Conservation (phyloP, 2,888 invertebrate species). For the Uloborus plumipes region DNA sequence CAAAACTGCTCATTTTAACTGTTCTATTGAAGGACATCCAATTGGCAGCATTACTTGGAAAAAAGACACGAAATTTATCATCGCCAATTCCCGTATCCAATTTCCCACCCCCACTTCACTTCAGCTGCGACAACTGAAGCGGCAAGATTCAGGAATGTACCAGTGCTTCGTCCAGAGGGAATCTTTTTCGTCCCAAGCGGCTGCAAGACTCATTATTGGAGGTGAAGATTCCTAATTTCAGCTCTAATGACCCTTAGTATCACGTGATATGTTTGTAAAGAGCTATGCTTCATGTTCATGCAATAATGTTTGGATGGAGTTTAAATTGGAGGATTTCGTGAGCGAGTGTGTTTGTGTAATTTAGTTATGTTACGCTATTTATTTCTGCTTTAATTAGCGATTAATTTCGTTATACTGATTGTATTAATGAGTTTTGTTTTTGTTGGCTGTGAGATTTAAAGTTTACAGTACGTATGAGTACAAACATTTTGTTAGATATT, state of each 20-base stretch:
- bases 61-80: slow-evolving; percentile 58
- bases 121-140: slow-evolving; percentile 58
- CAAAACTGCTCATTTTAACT: slow-evolving; percentile 62
- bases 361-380: background rate
- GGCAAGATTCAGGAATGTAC: slow-evolving; percentile 64
- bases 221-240: slow-evolving; percentile 49
- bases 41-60: slow-evolving; percentile 60
- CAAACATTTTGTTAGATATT: no score
- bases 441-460: no score
- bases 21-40: slow-evolving; percentile 60
- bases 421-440: no score
- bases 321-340: no score
- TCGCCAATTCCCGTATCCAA: slow-evolving; percentile 54
- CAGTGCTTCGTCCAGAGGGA: slow-evolving; percentile 65
- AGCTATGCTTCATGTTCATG: no score
- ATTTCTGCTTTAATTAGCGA: no score
- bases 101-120: slow-evolving; percentile 60
- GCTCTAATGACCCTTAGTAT: slow-evolving; percentile 31
- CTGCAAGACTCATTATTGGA: slow-evolving; percentile 64
- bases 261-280: no score
- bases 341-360: background rate
- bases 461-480: no score
- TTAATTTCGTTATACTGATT: no score
- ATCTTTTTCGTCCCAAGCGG: slow-evolving; percentile 59
- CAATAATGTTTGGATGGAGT: no score